Evolutionary conservation across 2,113 vertebrate species (phyloP).

Genomic region (Dipodomys spectabilis): DNA sequence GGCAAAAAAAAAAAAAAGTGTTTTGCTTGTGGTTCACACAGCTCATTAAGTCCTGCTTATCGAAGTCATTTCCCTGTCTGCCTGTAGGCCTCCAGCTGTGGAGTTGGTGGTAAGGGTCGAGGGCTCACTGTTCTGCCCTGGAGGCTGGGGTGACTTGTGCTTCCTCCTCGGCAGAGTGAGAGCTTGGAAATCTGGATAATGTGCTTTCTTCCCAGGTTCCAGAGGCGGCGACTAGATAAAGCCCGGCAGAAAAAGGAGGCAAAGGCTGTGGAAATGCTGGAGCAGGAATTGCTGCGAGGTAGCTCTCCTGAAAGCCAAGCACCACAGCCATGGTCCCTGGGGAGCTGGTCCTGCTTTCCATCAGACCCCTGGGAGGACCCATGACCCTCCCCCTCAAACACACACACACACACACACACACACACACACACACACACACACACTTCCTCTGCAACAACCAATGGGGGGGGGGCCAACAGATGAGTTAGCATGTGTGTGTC

Average conservation of each 20-base stretch:
- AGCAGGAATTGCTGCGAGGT: slow-evolving; percentile 92
- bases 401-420: too few relatives aligned
- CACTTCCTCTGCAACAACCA: too few relatives aligned
- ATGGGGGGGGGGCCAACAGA: too few relatives aligned
- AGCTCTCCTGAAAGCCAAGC: background rate
- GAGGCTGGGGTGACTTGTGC: background rate
- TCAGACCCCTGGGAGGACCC: background rate
- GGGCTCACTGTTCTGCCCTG: too few relatives aligned
- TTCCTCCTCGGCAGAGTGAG: rapidly evolving
- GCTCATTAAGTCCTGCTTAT: too few relatives aligned
- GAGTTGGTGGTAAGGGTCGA: background rate
- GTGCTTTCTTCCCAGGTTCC: slow-evolving; percentile 85
- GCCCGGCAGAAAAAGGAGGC: slow-evolving; percentile 87
- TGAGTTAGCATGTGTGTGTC: background rate
- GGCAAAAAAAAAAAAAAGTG: too few relatives aligned
- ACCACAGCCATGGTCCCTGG: rapidly evolving
- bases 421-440: too few relatives aligned
- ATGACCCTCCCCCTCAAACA: too few relatives aligned
- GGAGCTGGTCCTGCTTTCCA: background rate
- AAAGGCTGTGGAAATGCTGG: slow-evolving; percentile 84
- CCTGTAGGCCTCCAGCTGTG: background rate
- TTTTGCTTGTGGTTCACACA: too few relatives aligned
- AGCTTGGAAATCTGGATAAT: too few relatives aligned
- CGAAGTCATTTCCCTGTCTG: too few relatives aligned
- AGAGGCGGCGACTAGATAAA: slow-evolving; percentile 86